Conservation (phyloP, 2,888 invertebrate genomes). For the Idaea straminata region DNA sequence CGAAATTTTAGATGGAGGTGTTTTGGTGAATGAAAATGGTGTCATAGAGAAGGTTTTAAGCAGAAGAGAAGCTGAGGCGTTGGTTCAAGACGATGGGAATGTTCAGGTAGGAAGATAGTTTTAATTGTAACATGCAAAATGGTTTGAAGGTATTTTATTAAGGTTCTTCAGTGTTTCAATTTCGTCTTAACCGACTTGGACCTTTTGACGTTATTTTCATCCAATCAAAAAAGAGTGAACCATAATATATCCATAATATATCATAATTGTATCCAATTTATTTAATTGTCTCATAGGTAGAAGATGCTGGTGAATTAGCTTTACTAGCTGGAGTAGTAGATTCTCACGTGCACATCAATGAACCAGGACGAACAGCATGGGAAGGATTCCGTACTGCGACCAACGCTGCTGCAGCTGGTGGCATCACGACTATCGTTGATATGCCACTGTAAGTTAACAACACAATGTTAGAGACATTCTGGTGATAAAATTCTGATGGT, state of each 20-base stretch:
- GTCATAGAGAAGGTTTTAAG: slow-evolving; percentile 78
- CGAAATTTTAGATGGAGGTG: slow-evolving; percentile 78
- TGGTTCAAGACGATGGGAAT: slow-evolving; percentile 66
- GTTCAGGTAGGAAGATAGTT: slow-evolving; percentile 62
- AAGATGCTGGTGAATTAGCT: slow-evolving; percentile 59
- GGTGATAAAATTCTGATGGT: neutral
- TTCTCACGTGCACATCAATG: slow-evolving; percentile 87
- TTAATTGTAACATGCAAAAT: neutral
- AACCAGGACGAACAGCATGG: slow-evolving; percentile 86
- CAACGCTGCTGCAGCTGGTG: slow-evolving; percentile 85
- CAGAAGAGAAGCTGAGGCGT: slow-evolving; percentile 65
- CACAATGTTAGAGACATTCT: neutral
- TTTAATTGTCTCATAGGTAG: slow-evolving; percentile 27
- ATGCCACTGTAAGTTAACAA: slow-evolving; percentile 82
- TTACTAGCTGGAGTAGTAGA: slow-evolving; percentile 86
- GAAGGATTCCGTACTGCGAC: slow-evolving; percentile 86
- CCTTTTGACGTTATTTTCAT: neutral
- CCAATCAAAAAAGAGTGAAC: neutral
- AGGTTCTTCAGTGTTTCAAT: neutral
- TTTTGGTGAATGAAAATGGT: slow-evolving; percentile 80
- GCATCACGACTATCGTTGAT: slow-evolving; percentile 86
- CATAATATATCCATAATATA: slow-evolving; percentile 5
- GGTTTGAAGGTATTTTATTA: neutral
- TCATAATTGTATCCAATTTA: neutral
- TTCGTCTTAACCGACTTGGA: neutral